Percentiles rank a stretch among this genome's conserved stretches.
Evolutionary conservation across 2,888 invertebrate genomes (phyloP).

Genomic region (Drosophila flavopinicola): DNA sequence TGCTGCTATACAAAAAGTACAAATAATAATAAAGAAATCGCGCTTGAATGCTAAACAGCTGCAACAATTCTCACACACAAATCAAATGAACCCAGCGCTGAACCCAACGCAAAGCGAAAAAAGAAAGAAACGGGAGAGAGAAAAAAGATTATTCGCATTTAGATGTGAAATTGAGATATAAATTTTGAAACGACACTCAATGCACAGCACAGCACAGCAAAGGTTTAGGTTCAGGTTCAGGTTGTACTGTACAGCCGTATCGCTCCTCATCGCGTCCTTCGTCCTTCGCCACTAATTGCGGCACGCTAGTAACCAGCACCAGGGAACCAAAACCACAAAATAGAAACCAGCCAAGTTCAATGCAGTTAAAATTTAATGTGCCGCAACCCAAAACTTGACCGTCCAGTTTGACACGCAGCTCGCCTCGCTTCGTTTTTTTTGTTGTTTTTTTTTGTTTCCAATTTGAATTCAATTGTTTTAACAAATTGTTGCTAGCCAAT

Average conservation of each 20-base stretch:
- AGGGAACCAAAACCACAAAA: background rate
- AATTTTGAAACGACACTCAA: conserved; percentile 74
- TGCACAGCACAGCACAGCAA: too few species aligned
- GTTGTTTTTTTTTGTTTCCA: conserved; percentile 19
- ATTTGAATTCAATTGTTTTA: conserved; percentile 52
- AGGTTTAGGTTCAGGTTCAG: too few species aligned
- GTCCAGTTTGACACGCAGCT: conserved; percentile 17
- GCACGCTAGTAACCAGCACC: conserved; percentile 35
- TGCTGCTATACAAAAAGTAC: conserved; percentile 16
- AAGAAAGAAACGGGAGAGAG: conserved; percentile 6
- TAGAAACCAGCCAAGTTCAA: conserved; percentile 42
- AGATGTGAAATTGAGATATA: conserved; percentile 80
- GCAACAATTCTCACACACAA: conserved; percentile 74
- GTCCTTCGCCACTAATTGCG: conserved; percentile 26
- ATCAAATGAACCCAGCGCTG: conserved; percentile 67
- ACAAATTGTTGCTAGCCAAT: conserved; percentile 52
- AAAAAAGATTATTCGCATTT: conserved; percentile 77
- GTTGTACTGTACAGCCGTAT: conserved; percentile 24
- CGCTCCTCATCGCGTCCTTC: background rate
- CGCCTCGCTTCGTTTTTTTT: too few species aligned
- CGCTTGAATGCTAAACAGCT: conserved; percentile 72
- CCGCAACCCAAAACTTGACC: conserved; percentile 1
- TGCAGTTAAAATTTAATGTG: conserved; percentile 60
- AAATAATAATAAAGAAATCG: conserved; percentile 53
- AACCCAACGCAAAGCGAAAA: conserved; percentile 27